A percentile compares a stretch with the other conserved stretches of the same genome.
Conservation (phyloP, 2,113 vertebrate species). For the Ariopsis seemanni region DNA sequence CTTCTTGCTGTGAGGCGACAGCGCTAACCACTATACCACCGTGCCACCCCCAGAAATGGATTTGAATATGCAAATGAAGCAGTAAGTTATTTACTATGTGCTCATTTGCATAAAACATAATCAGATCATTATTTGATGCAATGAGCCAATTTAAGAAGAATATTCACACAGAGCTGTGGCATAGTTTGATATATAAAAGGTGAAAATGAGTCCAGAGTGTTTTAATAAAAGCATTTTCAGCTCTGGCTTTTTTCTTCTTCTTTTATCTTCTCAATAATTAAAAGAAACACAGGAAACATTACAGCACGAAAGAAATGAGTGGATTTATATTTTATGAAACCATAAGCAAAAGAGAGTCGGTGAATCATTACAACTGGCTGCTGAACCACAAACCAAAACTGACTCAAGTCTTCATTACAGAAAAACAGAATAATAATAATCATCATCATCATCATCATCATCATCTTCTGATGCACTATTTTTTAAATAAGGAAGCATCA, state of each 20-base stretch:
- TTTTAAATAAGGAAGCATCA: not conserved
- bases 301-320: not conserved
- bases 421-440: not conserved
- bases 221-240: not conserved
- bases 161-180: not conserved
- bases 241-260: not conserved
- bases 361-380: not conserved
- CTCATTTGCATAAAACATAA: not conserved
- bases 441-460: not conserved
- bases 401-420: not conserved
- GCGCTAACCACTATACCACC: too few relatives aligned
- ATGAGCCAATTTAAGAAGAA: not conserved
- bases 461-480: not conserved
- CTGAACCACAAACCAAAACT: not conserved
- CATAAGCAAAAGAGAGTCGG: too few relatives aligned
- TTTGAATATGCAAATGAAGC: not conserved
- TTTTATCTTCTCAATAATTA: not conserved
- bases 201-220: not conserved
- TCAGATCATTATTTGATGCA: not conserved
- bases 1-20: too few relatives aligned
- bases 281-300: not conserved
- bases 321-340: not conserved
- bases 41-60: not conserved
- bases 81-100: not conserved
- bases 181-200: accelerated